phyloP scores from a whole-genome alignment of 2,797 vertebrate genomes.

The Scyliorhinus canicula region DNA sequence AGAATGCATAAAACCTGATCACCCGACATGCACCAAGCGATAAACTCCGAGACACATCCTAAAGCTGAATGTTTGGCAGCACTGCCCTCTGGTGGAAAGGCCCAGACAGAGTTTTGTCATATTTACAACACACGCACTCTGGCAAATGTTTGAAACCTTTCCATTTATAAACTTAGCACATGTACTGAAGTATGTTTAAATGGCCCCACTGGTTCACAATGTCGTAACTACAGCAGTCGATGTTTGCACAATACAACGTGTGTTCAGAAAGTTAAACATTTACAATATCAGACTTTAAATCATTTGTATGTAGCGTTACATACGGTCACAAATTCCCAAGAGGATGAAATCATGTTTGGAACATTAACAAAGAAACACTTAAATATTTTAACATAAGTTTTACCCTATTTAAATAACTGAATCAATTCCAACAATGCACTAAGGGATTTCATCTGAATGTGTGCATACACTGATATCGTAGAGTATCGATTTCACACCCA shows the following conservation, averaged over 20 bases:
- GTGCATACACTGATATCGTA: not conserved
- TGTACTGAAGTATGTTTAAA: not conserved
- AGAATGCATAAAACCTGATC: too few species aligned
- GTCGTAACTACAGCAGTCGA: not conserved
- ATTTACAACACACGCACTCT: not conserved
- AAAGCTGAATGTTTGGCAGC: not conserved
- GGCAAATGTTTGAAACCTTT: not conserved
- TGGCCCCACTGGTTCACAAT: not conserved
- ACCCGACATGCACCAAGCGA: too few species aligned
- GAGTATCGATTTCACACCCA: not conserved
- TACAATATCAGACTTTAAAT: not conserved
- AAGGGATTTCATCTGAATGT: not conserved
- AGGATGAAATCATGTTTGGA: not conserved
- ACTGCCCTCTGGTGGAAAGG: slow-evolving; percentile 17
- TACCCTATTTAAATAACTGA: not conserved
- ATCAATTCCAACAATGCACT: not conserved
- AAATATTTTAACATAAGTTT: not conserved
- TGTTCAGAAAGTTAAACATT: not conserved
- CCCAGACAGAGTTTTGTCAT: not conserved
- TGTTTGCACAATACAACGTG: not conserved
- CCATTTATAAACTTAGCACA: not conserved
- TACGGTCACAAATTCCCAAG: not conserved
- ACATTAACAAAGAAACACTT: not conserved
- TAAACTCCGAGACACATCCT: not conserved
- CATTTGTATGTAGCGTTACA: not conserved